phyloP scores from a whole-genome alignment of 2,797 vertebrate genomes.

The Diglossa cyanea region DNA sequence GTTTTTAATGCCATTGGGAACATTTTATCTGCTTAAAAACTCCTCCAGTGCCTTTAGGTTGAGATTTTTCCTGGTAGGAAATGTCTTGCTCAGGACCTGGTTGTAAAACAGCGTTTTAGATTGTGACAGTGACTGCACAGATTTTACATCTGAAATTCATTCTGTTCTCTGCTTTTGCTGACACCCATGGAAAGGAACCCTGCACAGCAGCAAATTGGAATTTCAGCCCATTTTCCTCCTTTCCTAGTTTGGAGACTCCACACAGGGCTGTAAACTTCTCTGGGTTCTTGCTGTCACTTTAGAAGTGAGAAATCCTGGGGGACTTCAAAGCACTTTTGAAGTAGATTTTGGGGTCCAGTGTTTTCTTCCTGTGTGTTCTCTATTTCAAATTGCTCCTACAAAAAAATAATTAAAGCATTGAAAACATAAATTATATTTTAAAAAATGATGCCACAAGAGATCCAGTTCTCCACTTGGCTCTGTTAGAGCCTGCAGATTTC shows the following conservation, averaged over 20 bases:
- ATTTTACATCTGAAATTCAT: background rate
- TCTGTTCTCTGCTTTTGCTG: slow-evolving; percentile 14
- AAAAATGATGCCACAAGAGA: background rate
- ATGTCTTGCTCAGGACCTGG: background rate
- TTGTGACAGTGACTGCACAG: background rate
- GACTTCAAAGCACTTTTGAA: background rate
- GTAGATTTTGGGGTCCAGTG: background rate
- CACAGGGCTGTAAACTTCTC: background rate
- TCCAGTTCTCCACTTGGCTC: background rate
- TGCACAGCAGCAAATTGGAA: background rate
- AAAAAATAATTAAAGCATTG: background rate
- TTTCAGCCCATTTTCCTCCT: background rate
- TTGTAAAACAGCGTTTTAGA: background rate
- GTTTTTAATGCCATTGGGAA: background rate
- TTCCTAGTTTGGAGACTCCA: background rate
- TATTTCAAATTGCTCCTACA: background rate
- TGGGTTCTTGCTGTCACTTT: background rate
- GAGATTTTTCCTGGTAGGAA: background rate
- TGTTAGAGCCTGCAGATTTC: background rate
- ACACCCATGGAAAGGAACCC: background rate
- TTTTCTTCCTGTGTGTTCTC: background rate
- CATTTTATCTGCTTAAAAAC: background rate
- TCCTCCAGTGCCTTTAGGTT: background rate
- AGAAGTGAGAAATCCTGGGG: background rate
- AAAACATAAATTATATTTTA: background rate